These are phyloP conservation scores for Phymanthus crucifer DNA, from an alignment of 92 coral and sea anemone species.

Conservation along the genomic window DNA sequence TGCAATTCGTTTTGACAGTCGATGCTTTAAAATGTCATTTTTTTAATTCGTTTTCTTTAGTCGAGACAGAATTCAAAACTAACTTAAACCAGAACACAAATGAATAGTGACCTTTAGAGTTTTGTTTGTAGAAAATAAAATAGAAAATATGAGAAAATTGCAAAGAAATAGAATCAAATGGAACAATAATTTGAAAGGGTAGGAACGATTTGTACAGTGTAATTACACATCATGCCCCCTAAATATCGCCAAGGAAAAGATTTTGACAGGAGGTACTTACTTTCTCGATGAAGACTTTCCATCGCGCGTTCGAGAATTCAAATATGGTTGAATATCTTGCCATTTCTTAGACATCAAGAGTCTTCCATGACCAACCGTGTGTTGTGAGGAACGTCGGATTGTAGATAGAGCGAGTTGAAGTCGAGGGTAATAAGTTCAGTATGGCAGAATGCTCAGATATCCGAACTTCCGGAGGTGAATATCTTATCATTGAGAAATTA, in stretches of 20 bases:
- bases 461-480: constrained; percentile 9
- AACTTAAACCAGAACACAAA: neutral
- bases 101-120: neutral
- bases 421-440: neutral
- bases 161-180: neutral
- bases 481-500: neutral
- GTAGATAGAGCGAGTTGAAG: neutral
- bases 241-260: neutral
- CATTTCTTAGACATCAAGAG: neutral
- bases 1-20: neutral
- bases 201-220: neutral
- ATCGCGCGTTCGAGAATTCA: constrained; percentile 36
- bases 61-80: neutral
- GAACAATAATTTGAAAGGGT: neutral
- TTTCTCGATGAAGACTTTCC: constrained; percentile 50
- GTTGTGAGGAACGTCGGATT: neutral
- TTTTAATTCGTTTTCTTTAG: neutral
- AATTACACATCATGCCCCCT: neutral
- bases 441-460: neutral
- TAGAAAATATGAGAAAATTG: neutral
- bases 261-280: constrained; percentile 11
- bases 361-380: neutral
- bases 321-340: constrained; percentile 46
- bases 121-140: neutral
- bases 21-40: neutral